Evolutionary conservation across 1,140 invertebrate genomes (phyloP).

Genomic region (Drosophila baimaii): DNA sequence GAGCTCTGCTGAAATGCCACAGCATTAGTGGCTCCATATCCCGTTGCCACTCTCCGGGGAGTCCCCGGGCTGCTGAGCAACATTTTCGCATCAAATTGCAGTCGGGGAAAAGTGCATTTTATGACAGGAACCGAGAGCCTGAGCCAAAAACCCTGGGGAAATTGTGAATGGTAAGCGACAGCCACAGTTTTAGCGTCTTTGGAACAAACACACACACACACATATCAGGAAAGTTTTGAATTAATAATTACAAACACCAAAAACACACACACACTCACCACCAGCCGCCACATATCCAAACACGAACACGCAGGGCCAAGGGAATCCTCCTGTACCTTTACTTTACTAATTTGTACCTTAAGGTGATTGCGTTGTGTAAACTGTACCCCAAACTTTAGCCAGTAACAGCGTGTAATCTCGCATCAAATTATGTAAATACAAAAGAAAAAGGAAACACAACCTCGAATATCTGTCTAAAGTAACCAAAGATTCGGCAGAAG

Average conservation of each 20-base stretch:
- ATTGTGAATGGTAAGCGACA: slow-evolving; percentile 5
- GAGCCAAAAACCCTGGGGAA: slow-evolving; percentile 8
- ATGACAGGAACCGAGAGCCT: slow-evolving; percentile 11
- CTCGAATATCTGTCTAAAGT: slow-evolving; percentile 28
- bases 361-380: slow-evolving; percentile 45
- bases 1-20: slow-evolving; percentile 33
- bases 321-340: slow-evolving; percentile 54
- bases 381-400: slow-evolving; percentile 15
- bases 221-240: slow-evolving; percentile 64
- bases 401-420: slow-evolving; percentile 36
- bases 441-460: background rate
- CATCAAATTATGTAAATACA: slow-evolving; percentile 45
- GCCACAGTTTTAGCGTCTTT: slow-evolving; percentile 34
- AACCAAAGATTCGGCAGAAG: slow-evolving; percentile 17
- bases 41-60: slow-evolving; percentile 3
- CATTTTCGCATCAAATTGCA: slow-evolving; percentile 40
- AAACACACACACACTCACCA: slow-evolving; percentile 9
- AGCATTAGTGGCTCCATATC: slow-evolving; percentile 35
- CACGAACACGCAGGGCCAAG: slow-evolving; percentile 16
- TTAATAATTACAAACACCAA: slow-evolving; percentile 42
- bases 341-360: slow-evolving; percentile 56
- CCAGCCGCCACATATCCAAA: slow-evolving; percentile 42
- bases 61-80: background rate
- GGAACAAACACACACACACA: slow-evolving; percentile 37
- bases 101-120: slow-evolving; percentile 24